phyloP scores from a whole-genome alignment of 2,113 vertebrate species.

The Emydura subglobosa region DNA sequence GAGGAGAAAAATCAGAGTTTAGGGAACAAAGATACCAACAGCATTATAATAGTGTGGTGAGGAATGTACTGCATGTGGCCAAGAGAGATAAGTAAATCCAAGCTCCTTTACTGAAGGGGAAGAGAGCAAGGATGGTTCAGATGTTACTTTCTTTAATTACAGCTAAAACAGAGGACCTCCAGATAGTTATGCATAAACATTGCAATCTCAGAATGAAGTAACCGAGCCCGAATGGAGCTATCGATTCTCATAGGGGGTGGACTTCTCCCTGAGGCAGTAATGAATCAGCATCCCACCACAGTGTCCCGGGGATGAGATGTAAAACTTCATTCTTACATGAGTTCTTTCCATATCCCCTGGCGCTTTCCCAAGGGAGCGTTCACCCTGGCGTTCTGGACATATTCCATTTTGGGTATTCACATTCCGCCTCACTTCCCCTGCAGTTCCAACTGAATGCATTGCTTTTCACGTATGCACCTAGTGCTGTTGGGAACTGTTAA shows the following conservation, averaged over 20 bases:
- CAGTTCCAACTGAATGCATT: neutral
- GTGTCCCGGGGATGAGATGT: neutral
- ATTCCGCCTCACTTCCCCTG: neutral
- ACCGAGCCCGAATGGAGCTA: neutral
- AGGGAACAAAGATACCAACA: neutral
- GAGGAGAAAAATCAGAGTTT: accelerated
- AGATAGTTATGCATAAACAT: neutral
- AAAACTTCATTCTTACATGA: neutral
- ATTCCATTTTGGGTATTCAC: accelerated
- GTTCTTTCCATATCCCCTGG: neutral
- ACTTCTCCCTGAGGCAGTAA: neutral
- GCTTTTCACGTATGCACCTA: neutral
- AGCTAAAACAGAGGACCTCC: neutral
- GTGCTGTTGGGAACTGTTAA: neutral
- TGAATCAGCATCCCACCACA: neutral
- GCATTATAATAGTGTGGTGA: neutral
- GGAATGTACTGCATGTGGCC: neutral
- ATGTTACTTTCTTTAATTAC: neutral
- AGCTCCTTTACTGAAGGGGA: neutral
- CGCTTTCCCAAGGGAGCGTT: neutral
- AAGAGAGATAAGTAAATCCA: neutral
- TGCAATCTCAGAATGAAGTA: neutral
- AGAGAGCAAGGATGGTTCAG: no score
- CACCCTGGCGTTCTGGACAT: neutral
- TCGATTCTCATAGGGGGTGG: neutral